Conservation (phyloP, 1,140 invertebrate species). For the Tyrophagus putrescentiae region DNA sequence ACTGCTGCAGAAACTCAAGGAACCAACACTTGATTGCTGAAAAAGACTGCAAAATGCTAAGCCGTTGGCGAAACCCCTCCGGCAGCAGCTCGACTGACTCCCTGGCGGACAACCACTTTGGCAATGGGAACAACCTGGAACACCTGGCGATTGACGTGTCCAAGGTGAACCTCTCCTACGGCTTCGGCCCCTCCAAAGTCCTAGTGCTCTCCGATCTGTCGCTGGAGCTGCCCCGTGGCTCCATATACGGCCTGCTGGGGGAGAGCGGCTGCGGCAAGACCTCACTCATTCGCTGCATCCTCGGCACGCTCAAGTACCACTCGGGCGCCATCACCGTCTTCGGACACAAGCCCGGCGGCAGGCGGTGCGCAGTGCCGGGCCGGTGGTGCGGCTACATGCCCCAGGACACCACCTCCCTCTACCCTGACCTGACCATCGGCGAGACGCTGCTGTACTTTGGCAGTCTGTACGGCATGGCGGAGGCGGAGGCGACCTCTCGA, state of each 20-base stretch:
- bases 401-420: slow-evolving; percentile 65
- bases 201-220: slow-evolving; percentile 21
- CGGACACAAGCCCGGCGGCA: slow-evolving; percentile 11
- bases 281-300: slow-evolving; percentile 32
- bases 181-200: no score
- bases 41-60: no score
- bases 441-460: slow-evolving; percentile 93
- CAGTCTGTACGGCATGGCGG: slow-evolving; percentile 72
- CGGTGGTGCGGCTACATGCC: slow-evolving; percentile 71
- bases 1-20: no score
- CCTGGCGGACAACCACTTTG: no score
- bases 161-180: no score
- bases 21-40: no score
- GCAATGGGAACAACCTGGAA: no score
- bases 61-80: no score
- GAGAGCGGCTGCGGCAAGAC: slow-evolving; percentile 43
- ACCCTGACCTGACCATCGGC: slow-evolving; percentile 79
- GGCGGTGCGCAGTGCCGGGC: slow-evolving; percentile 53
- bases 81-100: no score
- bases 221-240: slow-evolving; percentile 16
- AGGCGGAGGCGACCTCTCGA: slow-evolving; percentile 24
- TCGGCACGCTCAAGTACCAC: slow-evolving; percentile 20
- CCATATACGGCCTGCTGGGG: no score
- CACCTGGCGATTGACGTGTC: no score
- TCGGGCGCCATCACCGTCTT: slow-evolving; percentile 6